These are phyloP conservation scores for Lymantria monacha DNA, from an alignment of 2,888 invertebrate species.

Conservation along the genomic window DNA sequence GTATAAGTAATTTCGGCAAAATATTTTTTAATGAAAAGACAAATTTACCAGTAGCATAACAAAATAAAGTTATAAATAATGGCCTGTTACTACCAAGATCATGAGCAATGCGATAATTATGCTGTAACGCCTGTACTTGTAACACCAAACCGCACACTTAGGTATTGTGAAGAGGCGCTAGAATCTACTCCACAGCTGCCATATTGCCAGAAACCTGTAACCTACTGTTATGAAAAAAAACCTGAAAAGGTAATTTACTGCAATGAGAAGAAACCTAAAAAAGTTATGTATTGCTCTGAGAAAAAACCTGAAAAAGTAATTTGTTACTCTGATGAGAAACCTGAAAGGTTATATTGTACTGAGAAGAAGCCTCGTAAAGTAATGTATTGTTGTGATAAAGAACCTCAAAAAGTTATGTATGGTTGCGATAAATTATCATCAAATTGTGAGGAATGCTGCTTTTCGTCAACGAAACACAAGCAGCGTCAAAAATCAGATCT, in stretches of 20 bases:
- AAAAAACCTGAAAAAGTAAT: constrained; percentile 44
- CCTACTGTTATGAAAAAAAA: constrained; percentile 1
- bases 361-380: constrained; percentile 1
- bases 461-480: neutral
- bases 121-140: constrained; percentile 54
- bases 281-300: neutral
- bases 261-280: constrained; percentile 3
- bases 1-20: constrained; percentile 23
- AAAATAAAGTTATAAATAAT: constrained; percentile 41
- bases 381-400: constrained; percentile 47
- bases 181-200: constrained; percentile 31
- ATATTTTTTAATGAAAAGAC: constrained; percentile 18
- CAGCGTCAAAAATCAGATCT: too few species aligned
- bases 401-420: constrained; percentile 2
- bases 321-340: constrained; percentile 37
- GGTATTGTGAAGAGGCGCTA: constrained; percentile 16
- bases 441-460: neutral
- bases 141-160: neutral
- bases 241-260: constrained; percentile 12
- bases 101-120: constrained; percentile 39
- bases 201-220: constrained; percentile 21
- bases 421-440: neutral
- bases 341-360: constrained; percentile 5
- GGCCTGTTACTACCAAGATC: constrained; percentile 52
- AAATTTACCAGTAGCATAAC: constrained; percentile 33